Evolutionary conservation across 2,888 invertebrate species (phyloP).

Genomic region (Asteroscopus sphinx): DNA sequence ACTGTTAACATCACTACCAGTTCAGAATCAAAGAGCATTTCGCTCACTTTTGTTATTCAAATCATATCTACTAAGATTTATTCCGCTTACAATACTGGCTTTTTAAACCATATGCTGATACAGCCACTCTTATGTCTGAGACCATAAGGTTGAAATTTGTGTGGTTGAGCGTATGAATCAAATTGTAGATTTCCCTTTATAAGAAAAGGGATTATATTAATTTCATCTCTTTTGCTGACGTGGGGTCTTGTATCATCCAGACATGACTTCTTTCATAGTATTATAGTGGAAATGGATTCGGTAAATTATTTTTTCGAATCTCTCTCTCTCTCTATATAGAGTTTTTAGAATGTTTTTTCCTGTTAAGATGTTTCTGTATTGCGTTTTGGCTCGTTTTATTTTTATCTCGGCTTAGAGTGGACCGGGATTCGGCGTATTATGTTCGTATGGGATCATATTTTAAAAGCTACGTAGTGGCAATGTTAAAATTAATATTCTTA

Average conservation of each 20-base stretch:
- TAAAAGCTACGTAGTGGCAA: slow-evolving; percentile 2
- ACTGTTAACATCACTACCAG: slow-evolving; percentile 45
- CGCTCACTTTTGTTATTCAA: slow-evolving; percentile 60
- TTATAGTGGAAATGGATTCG: slow-evolving; percentile 55
- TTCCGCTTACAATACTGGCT: slow-evolving; percentile 43
- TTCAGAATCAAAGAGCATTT: slow-evolving; percentile 57
- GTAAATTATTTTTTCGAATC: slow-evolving; percentile 46
- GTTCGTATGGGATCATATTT: slow-evolving; percentile 8
- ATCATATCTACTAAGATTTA: slow-evolving; percentile 57
- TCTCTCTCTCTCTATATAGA: slow-evolving; percentile 11
- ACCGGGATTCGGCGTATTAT: slow-evolving; percentile 8
- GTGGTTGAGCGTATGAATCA: background rate
- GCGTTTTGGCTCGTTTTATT: slow-evolving; percentile 18
- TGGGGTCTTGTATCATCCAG: slow-evolving; percentile 48
- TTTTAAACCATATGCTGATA: slow-evolving; percentile 13
- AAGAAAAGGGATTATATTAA: slow-evolving; percentile 60
- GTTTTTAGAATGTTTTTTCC: slow-evolving; percentile 38
- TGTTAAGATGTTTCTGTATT: slow-evolving; percentile 13
- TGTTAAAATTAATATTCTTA: slow-evolving; percentile 29
- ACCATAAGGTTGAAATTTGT: slow-evolving; percentile 16
- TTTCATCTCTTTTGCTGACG: slow-evolving; percentile 56
- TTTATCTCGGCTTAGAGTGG: slow-evolving; percentile 30
- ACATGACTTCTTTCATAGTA: slow-evolving; percentile 51
- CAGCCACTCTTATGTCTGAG: rapidly evolving
- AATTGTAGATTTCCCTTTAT: slow-evolving; percentile 42